Conservation (phyloP, 2,797 vertebrate species). For the Nothura maculosa region DNA sequence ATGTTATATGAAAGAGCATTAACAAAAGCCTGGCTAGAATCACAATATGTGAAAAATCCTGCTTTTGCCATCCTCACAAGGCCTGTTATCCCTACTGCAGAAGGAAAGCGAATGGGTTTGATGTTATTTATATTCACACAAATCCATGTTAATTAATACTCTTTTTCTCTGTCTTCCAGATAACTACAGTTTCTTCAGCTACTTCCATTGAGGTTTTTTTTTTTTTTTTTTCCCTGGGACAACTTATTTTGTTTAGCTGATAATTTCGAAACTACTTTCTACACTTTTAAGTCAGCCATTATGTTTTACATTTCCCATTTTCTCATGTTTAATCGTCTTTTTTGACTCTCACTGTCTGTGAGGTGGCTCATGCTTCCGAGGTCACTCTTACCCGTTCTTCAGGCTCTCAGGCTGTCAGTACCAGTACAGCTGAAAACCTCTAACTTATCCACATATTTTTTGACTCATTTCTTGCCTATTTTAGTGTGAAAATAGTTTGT, state of each 20-base stretch:
- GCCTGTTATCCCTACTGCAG: background rate
- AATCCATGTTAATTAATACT: background rate
- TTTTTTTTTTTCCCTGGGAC: background rate
- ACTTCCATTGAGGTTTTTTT: background rate
- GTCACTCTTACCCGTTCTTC: background rate
- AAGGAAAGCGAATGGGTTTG: background rate
- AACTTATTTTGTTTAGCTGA: background rate
- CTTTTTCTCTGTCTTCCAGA: background rate
- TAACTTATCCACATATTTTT: background rate
- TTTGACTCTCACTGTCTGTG: background rate
- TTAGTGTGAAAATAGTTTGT: background rate
- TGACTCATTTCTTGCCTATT: background rate
- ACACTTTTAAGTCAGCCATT: background rate
- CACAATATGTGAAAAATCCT: background rate
- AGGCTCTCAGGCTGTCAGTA: background rate
- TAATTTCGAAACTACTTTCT: background rate
- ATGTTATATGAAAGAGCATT: background rate
- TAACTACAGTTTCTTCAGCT: background rate
- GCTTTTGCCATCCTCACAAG: background rate
- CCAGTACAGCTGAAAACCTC: background rate
- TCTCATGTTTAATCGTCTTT: background rate
- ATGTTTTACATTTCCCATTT: background rate
- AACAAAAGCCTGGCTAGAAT: background rate
- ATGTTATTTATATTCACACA: background rate
- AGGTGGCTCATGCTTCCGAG: background rate